A percentile compares a stretch with the other conserved stretches of the same genome.
These are phyloP conservation scores for Trichonephila inaurata DNA, from an alignment of 1,140 invertebrate genomes.

Conservation along the genomic window DNA sequence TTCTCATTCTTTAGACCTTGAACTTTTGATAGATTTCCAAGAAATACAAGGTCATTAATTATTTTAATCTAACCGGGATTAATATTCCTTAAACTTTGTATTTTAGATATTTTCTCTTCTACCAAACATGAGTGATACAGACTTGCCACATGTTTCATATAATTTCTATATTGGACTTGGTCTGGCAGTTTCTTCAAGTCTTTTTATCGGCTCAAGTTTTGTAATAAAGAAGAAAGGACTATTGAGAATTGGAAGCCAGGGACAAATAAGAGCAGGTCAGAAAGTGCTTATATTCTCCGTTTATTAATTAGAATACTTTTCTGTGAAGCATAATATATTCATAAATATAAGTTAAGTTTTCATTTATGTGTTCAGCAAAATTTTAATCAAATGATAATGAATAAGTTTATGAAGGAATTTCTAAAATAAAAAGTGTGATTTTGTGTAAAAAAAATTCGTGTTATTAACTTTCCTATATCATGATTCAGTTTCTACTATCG, in stretches of 20 bases:
- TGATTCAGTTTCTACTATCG: too few relatives aligned
- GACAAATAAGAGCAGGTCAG: slow-evolving; percentile 87
- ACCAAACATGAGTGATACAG: background rate
- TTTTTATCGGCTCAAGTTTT: slow-evolving; percentile 96
- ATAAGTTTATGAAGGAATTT: background rate
- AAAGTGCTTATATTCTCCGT: background rate
- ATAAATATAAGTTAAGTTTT: background rate
- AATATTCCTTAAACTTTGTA: too few relatives aligned
- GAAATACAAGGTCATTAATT: too few relatives aligned
- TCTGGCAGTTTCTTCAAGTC: slow-evolving; percentile 89
- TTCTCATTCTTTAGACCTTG: too few relatives aligned
- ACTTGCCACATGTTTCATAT: slow-evolving; percentile 6
- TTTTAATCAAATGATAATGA: too few relatives aligned
- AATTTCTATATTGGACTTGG: slow-evolving; percentile 89
- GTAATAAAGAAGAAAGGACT: slow-evolving; percentile 97
- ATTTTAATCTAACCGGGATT: too few relatives aligned
- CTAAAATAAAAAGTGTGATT: background rate
- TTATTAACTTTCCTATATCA: background rate
- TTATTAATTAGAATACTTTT: background rate
- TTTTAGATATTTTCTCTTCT: too few relatives aligned
- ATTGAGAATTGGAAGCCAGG: slow-evolving; percentile 86
- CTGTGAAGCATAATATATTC: background rate
- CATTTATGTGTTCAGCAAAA: background rate
- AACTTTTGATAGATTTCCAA: too few relatives aligned
- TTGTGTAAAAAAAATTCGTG: background rate